Conservation (phyloP, 2,113 vertebrate species). For the Corapipo altera region DNA sequence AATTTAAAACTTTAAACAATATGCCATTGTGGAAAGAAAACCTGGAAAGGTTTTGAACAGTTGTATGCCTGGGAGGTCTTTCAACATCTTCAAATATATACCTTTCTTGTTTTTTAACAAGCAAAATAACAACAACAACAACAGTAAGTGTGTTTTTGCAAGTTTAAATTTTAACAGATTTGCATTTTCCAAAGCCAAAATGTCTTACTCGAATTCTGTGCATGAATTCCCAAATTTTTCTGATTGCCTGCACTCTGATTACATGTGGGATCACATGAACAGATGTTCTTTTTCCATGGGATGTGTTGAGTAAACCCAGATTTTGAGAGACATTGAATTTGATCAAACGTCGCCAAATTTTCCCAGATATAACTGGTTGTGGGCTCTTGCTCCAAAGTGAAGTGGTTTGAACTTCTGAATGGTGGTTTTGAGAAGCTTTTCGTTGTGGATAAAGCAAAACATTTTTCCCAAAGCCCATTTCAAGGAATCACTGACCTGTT, state of each 20-base stretch:
- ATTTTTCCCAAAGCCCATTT: not conserved
- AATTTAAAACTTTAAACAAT: not conserved
- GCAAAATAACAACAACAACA: not conserved
- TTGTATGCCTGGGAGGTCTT: not conserved
- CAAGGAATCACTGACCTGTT: not conserved
- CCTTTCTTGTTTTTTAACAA: not conserved
- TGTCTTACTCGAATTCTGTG: not conserved
- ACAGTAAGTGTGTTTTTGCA: not conserved
- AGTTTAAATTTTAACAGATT: not conserved
- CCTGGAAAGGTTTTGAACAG: not conserved
- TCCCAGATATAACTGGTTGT: not conserved
- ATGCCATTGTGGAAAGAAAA: not conserved
- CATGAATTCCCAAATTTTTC: not conserved
- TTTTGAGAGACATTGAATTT: not conserved
- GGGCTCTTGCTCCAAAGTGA: not conserved
- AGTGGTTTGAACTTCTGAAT: not conserved
- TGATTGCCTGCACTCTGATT: not conserved
- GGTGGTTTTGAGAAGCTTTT: conserved; percentile 1
- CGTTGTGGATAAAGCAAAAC: not conserved
- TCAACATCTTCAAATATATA: not conserved
- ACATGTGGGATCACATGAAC: not conserved
- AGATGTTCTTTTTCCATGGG: not conserved
- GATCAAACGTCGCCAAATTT: not conserved
- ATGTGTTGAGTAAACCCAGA: not conserved
- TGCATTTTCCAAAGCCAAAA: not conserved